Base-by-base conservation (phyloP, 1,140 invertebrate species). In the Dinoponera quadriceps region DNA sequence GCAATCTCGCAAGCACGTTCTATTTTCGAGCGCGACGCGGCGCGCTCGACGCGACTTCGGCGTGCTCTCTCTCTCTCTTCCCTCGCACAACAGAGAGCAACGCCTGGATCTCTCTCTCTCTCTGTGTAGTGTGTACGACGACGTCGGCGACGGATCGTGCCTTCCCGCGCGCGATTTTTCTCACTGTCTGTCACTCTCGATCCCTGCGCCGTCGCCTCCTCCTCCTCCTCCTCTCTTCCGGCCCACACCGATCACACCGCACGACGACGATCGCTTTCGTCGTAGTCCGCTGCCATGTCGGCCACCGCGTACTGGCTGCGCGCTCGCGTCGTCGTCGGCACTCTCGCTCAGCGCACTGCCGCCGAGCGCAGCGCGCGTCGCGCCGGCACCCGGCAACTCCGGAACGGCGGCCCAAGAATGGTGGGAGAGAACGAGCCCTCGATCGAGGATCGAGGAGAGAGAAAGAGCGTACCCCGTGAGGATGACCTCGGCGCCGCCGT, bases 211-310 rank as follows among this genome's bases (percentile, higher is more conserved):
- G 38, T 57, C 68, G n/a, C n/a, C n/a, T n/a, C n/a, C n/a, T n/a
- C n/a, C n/a, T n/a, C n/a, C n/a, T n/a, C 22, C 74, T 60, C 29
- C 63, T 78, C 82, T 60, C 66, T 33, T 60, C 62, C 27, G 2
- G 13, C 77, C 44, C 78, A 25, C 55, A 57, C 27, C 69, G 44
- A 51, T 72, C 55, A 44, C 71, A 65, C 86, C 63, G 66, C 65
- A 82, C 55, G 33, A 65, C 59, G 22, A 44, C 51, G 62, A 66
- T 85, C 84, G 89, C 89, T 93, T 92, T 93, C 93, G 89, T 93
- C 92, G 88, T 91, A 93, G 88, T 93, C 92, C 82, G 92, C 92
- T 92, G 93, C 92, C 93, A 94, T 94, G 82, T 92, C 75, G 74
- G 51, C 60, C 33, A 69, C 65, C 38, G 51, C 54, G n/a, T n/a